Evolutionary conservation across 2,888 invertebrate genomes (phyloP), one percentile per base, ranked within the genome.

Genomic region (Campoletis raptor): DNA sequence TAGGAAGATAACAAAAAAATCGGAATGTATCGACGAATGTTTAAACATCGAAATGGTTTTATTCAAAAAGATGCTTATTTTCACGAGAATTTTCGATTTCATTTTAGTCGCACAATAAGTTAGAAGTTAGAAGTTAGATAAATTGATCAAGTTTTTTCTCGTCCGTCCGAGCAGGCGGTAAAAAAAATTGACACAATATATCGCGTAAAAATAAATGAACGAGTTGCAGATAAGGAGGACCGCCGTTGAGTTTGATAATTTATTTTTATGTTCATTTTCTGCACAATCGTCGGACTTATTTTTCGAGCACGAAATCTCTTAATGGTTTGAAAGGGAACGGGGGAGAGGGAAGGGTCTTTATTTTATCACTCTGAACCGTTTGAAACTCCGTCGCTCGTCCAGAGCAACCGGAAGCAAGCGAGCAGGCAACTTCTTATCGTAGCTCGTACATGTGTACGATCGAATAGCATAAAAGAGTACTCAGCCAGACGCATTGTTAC

Each of bases 401-500:
- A 69, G 80, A 37, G 45, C 76, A 54, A 72, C 80, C 76, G 86
- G 83, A 83, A 83, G 76, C 72, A 24, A 37, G 30, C 57, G 72
- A n/a, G n/a, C n/a, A 69, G 48, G 83, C 83, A 84, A 86, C 86
- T 84, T 84, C 86, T 86, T 84, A 86, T 86, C 86, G 64, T 66
- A 18, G 72, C 66, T 77, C 77, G 66, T 77, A 61, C 24, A 79
- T 37, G 66, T 24, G 36, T n/a, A 61, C 83, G 79, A 83, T 85
- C 78, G 37, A 73, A 81, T 57, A 24, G 37, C 30, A n/a, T 52
- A 80, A 72, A 85, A 83, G 61, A 54, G 24, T 52, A 45, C 48
- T 73, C 45, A 81, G 79, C 79, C 70, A 79, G 69, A 79, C 76
- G 64, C 79, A 85, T 85, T 85, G 85, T 83, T 83, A 52, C 45